Percentiles rank a stretch among this genome's conserved stretches.
Conservation (phyloP, 2,113 vertebrate species). For the Eptesicus fuscus region DNA sequence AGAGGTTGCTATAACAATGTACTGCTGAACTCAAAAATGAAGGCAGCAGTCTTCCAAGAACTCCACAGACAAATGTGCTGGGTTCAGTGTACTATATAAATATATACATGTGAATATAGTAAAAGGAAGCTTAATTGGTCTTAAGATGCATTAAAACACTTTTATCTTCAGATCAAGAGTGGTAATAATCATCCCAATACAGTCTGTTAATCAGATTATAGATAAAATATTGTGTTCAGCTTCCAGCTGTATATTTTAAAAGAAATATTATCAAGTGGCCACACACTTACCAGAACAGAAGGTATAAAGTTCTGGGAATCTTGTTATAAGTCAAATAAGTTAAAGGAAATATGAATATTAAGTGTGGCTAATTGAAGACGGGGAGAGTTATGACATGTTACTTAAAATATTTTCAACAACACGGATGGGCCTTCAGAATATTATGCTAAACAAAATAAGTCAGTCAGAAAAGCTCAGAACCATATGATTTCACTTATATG, state of each 20-base stretch:
- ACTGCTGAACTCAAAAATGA: background rate
- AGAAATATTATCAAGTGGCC: background rate
- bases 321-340: background rate
- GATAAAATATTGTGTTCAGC: background rate
- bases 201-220: background rate
- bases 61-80: background rate
- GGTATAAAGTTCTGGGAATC: background rate
- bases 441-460: background rate
- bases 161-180: background rate
- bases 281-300: background rate
- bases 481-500: background rate
- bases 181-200: background rate
- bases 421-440: background rate
- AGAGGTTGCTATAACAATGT: conserved; percentile 47
- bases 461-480: background rate
- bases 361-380: background rate
- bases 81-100: background rate
- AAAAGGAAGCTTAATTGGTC: background rate
- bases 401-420: background rate
- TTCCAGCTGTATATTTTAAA: background rate
- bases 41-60: background rate
- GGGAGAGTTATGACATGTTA: background rate
- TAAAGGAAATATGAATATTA: background rate
- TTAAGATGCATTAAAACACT: background rate
- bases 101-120: background rate